These are phyloP conservation scores for Acleris laterana DNA, from an alignment of 2,888 invertebrate species.

Conservation along the genomic window DNA sequence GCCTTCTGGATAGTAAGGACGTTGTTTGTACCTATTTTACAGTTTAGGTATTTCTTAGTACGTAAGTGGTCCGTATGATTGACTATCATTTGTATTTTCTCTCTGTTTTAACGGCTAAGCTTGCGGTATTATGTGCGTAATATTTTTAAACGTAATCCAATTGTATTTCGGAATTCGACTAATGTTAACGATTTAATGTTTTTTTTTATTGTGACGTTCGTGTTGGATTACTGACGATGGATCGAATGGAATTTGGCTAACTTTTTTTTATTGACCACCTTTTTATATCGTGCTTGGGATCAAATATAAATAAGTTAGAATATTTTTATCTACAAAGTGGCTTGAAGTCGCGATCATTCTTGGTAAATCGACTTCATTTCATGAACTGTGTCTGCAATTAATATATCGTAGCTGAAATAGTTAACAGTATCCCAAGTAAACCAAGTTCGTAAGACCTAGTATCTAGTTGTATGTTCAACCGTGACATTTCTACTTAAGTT, in stretches of 20 bases:
- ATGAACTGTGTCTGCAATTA: not conserved
- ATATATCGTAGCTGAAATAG: not conserved
- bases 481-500: too few species aligned
- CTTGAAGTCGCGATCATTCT: slow-evolving; percentile 17
- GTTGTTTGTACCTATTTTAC: slow-evolving; percentile 81
- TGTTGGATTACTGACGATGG: slow-evolving; percentile 24
- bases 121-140: slow-evolving; percentile 55
- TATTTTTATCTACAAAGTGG: slow-evolving; percentile 47
- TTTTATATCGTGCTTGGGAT: slow-evolving; percentile 82
- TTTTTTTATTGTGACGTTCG: slow-evolving; percentile 16
- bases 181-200: slow-evolving; percentile 14
- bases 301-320: slow-evolving; percentile 78
- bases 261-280: slow-evolving; percentile 52
- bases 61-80: slow-evolving; percentile 78
- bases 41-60: slow-evolving; percentile 80
- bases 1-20: slow-evolving; percentile 84
- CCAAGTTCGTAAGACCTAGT: too few species aligned
- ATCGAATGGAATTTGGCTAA: slow-evolving; percentile 39
- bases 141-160: slow-evolving; percentile 49
- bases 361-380: not conserved
- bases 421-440: too few species aligned
- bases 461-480: too few species aligned
- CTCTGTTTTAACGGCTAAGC: slow-evolving; percentile 52
- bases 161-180: slow-evolving; percentile 33
- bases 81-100: slow-evolving; percentile 54